Evolutionary conservation across 2,888 invertebrate species (phyloP), one percentile per base, ranked within the genome.

Genomic region (Phortica magna): DNA sequence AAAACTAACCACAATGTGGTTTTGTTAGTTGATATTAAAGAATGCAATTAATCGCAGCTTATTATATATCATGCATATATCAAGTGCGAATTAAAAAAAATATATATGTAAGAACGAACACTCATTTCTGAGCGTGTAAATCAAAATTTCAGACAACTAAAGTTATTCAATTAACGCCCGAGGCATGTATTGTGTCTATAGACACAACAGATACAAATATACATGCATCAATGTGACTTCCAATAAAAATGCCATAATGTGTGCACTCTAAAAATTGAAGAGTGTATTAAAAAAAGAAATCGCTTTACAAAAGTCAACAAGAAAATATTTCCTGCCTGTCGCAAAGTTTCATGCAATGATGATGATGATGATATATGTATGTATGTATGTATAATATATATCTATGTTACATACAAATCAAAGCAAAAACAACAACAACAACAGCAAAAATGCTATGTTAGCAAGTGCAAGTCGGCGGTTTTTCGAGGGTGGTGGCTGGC

Each of bases 261-360:
- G 48, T 48, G 48, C 14, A 48, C 61, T 17, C 19, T 59, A 68
- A 43, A n/a, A 17, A 48, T 12, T 19, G 19, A 43, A 68, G 61
- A 14, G 22, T 12, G 61, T 17, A 22, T 10, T 7, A 61, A 17
- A 22, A 12, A 84, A 83, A 82, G 81, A 87, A 86, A 86, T 86
- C 88, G 87, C 85, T 86, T 86, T 86, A 85, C 80, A 86, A 86
- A 86, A 86, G 85, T 86, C 88, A 86, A 86, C 85, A 85, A 81
- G 84, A 80, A 81, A 77, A 77, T 83, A 78, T 78, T 77, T 78
- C 79, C 70, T 71, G 70, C 53, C 70, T 71, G 68, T 22, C 39
- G 14, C 19, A 41, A 65, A 39, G 41, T n/a, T 65, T 12, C 14
- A 39, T 10, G 9, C 31, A 12, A 39, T 70, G 22, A 17, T 17